Percentiles rank a stretch among this genome's conserved stretches.
phyloP scores from a whole-genome alignment of 2,113 vertebrate species.

The Heterochromis multidens region DNA sequence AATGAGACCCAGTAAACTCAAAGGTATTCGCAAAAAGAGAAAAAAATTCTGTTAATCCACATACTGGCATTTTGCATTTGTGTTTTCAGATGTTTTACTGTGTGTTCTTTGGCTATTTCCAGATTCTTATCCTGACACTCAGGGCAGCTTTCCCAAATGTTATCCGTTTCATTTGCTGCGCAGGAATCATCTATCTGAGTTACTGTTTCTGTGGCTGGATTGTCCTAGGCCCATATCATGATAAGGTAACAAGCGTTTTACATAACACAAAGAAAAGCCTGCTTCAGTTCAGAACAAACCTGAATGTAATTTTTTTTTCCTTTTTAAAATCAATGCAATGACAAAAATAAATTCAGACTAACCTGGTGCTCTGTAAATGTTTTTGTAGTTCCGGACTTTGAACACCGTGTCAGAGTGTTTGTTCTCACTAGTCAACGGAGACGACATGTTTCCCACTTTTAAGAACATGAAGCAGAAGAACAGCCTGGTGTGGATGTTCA shows the following conservation, averaged over 20 bases:
- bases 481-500: constrained; percentile 91
- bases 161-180: constrained; percentile 91
- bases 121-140: constrained; percentile 80
- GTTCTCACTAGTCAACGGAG: constrained; percentile 94
- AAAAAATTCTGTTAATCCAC: background rate
- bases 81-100: background rate
- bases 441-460: constrained; percentile 95
- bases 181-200: constrained; percentile 92
- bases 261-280: background rate
- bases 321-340: background rate
- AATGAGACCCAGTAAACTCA: background rate
- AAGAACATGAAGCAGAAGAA: constrained; percentile 91
- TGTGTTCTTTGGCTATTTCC: constrained; percentile 8
- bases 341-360: rapidly evolving
- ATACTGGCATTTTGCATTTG: background rate
- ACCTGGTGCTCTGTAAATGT: background rate
- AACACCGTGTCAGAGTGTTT: constrained; percentile 91
- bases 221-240: constrained; percentile 92
- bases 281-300: background rate
- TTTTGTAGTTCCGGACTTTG: constrained; percentile 85
- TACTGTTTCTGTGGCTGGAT: constrained; percentile 98
- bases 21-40: background rate
- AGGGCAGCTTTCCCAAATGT: constrained; percentile 88
- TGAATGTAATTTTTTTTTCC: rapidly evolving
- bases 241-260: constrained; percentile 76